Base-by-base conservation (phyloP, 2,797 vertebrate genomes). In the Anabas testudineus region DNA sequence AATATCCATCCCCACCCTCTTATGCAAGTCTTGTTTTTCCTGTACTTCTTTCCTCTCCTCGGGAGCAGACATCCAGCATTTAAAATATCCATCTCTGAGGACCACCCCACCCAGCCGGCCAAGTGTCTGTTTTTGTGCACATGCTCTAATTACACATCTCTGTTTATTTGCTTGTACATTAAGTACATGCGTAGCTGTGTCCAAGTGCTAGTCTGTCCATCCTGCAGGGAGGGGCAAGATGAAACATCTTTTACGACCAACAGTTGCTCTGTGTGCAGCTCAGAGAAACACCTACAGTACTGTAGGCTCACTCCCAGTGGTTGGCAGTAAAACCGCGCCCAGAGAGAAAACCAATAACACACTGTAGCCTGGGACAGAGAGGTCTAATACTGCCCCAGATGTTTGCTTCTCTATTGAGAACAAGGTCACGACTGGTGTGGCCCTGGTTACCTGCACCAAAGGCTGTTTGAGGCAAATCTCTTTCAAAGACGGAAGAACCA, bases 1-100 rank as follows among this genome's bases (percentile, higher is more conserved):
- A 88, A 85, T 88, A 89, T 82, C 80, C 81, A 82, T 81, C 87
- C 91, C 85, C 92, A 92, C 91, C 87, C 83, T 90, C 85, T 88
- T 93, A 93, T 51, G 56, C 78, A 92, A 95, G 84, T 71, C 82
- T 87, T 89, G 78, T 87, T 89, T 93, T 86, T 84, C 69, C 77
- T 88, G 83, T 88, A 76, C 81, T 78, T 87, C 61, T 80, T 76
- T 63, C 75, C 74, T 78, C 56, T 74, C 52, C 72, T 76, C 62
- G 26, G 47, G 64, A 84, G 68, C 49, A 80, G 82, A 66, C 70
- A 68, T 76, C 0, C 70, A 76, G 59, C 70, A 83, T 55, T 72
- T 82, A 80, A 78, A 90, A 81, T 86, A 47, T 83, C 90, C 69
- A 70, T 92, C 88, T 92, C 90, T 63, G 37, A 91, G 83, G 93